These are phyloP conservation scores for Gopherus flavomarginatus DNA, from an alignment of 2,113 vertebrate genomes.

Conservation along the genomic window DNA sequence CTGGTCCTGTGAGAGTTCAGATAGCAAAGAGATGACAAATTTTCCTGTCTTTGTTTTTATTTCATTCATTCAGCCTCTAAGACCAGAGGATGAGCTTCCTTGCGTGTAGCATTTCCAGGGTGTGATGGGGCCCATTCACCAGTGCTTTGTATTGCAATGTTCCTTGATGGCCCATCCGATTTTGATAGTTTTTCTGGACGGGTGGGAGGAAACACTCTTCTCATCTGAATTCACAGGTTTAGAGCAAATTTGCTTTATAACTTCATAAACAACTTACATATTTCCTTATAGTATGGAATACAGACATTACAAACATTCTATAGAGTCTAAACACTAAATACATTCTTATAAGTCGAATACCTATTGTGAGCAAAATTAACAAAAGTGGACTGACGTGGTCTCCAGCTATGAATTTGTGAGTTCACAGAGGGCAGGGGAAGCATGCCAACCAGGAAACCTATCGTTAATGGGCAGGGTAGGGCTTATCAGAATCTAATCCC, in stretches of 20 bases:
- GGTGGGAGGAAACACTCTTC: not conserved
- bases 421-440: not conserved
- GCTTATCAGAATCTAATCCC: not conserved
- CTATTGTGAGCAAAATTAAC: not conserved
- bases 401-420: not conserved
- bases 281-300: not conserved
- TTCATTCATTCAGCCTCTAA: not conserved
- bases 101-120: not conserved
- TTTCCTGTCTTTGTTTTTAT: not conserved
- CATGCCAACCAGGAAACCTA: not conserved
- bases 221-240: not conserved
- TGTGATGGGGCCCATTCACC: not conserved
- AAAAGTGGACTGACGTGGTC: not conserved
- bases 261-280: not conserved
- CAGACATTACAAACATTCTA: not conserved
- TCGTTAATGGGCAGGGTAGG: fast-evolving
- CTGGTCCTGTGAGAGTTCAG: not conserved
- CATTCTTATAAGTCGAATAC: not conserved
- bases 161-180: not conserved
- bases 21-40: not conserved
- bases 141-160: not conserved
- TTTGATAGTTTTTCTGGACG: not conserved
- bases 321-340: not conserved
- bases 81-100: not conserved
- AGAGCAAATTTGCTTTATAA: not conserved